Base-by-base conservation (phyloP, 2,888 invertebrate genomes). In the Tubulanus polymorphus region DNA sequence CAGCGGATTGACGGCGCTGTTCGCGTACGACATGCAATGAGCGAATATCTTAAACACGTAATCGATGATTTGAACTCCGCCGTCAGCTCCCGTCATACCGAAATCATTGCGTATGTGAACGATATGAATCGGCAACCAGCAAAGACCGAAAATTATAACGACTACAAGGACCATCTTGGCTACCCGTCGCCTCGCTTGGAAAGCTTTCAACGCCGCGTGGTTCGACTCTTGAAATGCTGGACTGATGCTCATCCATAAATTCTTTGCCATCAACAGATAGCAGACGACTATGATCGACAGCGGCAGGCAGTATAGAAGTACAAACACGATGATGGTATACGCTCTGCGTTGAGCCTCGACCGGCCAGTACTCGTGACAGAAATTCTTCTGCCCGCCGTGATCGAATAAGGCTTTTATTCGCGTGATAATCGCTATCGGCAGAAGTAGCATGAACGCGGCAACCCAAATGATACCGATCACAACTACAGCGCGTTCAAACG, bases 1-100 rank as follows among this genome's bases (percentile, higher is more conserved):
- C 15, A 73, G 48, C 1, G 73, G 73, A 57, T 73, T 73, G 18
- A 71, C 70, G n/a, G 73, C 71, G 56, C 71, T 73, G 59, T 72
- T 72, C 27, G 54, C 30, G 41, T 57, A 61, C 12, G 54, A 54
- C 29, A 60, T n/a, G 37, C 30, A 41, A 23, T 54, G 49, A 23
- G 54, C 57, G 18, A 54, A 3, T 12, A 50, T 50, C 49, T 49
- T 30, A 32, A 55, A 12, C 12, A 54, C 26, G 32, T 52, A 35
- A 2, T 41, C 23, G 41, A 41, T 20, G 20, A 41, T 41, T 23
- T 20, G 41, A 5, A 41, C 6, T 5, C 23, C 23, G 1, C n/a
- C 48, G 23, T 32, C 37, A 35, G 26, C 47, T 32, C 25, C 30
- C 2, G 27, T 29, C n/a, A 47, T 23, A 28, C n/a, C 54, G 26